A percentile compares a stretch with the other conserved stretches of the same genome.
Conservation (phyloP, 1,140 invertebrate species). For the Drosophila malerkotliana region DNA sequence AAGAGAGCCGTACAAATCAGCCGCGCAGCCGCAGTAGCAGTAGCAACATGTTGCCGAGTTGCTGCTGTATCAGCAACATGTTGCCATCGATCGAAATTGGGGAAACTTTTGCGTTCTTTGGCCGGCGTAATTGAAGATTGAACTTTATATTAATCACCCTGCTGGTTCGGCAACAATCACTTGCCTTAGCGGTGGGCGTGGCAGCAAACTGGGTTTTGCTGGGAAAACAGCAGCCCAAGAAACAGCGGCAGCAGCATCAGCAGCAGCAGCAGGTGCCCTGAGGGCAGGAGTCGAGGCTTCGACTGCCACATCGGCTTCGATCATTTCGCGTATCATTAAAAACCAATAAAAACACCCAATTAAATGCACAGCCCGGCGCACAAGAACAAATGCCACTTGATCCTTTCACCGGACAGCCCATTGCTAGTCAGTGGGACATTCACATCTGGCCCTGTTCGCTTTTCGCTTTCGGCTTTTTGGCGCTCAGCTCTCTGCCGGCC, state of each 20-base stretch:
- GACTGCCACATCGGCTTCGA: slow-evolving; percentile 52
- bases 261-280: slow-evolving; percentile 50
- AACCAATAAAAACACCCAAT: slow-evolving; percentile 83
- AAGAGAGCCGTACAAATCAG: slow-evolving; percentile 23
- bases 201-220: slow-evolving; percentile 29
- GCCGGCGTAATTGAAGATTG: slow-evolving; percentile 56
- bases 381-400: slow-evolving; percentile 78
- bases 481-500: slow-evolving; percentile 2
- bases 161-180: slow-evolving; percentile 76
- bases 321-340: slow-evolving; percentile 83
- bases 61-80: slow-evolving; percentile 26
- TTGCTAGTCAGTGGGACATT: slow-evolving; percentile 33
- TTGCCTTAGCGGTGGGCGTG: slow-evolving; percentile 59
- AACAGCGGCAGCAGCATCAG: neutral
- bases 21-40: slow-evolving; percentile 28
- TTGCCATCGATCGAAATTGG: slow-evolving; percentile 6
- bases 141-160: slow-evolving; percentile 71
- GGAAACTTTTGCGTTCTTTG: slow-evolving; percentile 25
- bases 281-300: slow-evolving; percentile 57
- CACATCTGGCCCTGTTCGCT: slow-evolving; percentile 20
- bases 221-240: slow-evolving; percentile 37
- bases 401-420: slow-evolving; percentile 66
- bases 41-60: slow-evolving; percentile 49
- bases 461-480: neutral
- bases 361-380: slow-evolving; percentile 69